A percentile compares a stretch with the other conserved stretches of the same genome.
Evolutionary conservation across 2,113 vertebrate species (phyloP).

Genomic region (Brachyistius frenatus): DNA sequence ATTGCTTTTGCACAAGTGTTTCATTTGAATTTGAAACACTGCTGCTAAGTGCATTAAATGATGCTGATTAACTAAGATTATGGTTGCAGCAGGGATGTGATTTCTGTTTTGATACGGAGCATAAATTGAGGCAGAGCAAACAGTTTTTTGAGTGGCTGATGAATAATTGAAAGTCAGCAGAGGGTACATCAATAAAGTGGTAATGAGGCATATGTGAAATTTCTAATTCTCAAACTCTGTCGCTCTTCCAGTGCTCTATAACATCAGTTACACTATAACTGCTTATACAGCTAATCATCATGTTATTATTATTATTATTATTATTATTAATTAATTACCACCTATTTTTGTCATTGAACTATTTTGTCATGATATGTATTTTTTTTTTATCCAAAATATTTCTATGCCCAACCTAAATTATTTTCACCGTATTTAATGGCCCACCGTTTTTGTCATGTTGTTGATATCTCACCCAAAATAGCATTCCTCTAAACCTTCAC

Average conservation of each 20-base stretch:
- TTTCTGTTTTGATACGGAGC: conserved; percentile 80
- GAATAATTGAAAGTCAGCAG: conserved; percentile 83
- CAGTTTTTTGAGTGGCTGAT: conserved; percentile 74
- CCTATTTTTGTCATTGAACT: background rate
- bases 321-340: background rate
- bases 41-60: conserved; percentile 81
- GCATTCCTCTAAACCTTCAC: no score
- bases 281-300: background rate
- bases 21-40: conserved; percentile 79
- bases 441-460: no score
- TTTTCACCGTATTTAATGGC: no score
- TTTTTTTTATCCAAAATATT: background rate
- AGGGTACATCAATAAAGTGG: conserved; percentile 79
- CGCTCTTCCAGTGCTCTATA: conserved; percentile 43
- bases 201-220: conserved; percentile 79
- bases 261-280: conserved; percentile 10
- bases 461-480: no score
- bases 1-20: conserved; percentile 64
- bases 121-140: conserved; percentile 76
- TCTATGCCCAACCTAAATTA: no score
- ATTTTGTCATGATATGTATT: no score
- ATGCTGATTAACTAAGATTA: conserved; percentile 83
- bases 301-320: background rate
- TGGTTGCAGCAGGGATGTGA: conserved; percentile 74
- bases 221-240: conserved; percentile 64